Conservation (phyloP, 2,113 vertebrate genomes). For the Lycaon pictus region DNA sequence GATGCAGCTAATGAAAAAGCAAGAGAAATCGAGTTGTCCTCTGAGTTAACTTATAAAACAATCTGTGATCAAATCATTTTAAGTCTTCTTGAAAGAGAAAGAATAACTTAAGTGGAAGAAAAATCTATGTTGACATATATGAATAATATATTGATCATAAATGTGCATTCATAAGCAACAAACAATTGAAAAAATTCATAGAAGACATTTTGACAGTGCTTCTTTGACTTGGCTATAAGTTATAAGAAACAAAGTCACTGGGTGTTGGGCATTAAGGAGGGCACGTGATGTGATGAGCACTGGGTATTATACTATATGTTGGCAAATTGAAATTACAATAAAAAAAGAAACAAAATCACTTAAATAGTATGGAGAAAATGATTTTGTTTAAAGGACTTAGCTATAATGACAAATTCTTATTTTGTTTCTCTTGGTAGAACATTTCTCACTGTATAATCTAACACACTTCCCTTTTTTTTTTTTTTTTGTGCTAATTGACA, state of each 20-base stretch:
- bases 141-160: not conserved
- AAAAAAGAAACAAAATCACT: not conserved
- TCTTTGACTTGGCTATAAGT: not conserved
- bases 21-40: not conserved
- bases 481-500: not conserved
- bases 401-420: not conserved
- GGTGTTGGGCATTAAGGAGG: too few relatives aligned
- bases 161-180: not conserved
- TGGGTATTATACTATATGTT: too few relatives aligned
- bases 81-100: not conserved
- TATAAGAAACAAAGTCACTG: not conserved
- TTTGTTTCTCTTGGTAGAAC: not conserved
- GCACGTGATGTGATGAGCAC: too few relatives aligned
- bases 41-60: not conserved
- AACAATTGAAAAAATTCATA: not conserved
- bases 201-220: not conserved
- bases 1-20: not conserved
- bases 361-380: not conserved
- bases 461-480: not conserved
- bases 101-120: not conserved
- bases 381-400: not conserved
- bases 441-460: not conserved
- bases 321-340: too few relatives aligned
- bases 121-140: not conserved
- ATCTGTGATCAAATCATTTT: not conserved